Conservation (phyloP, 2,888 invertebrate species). For the Trachelus troglodyta region DNA sequence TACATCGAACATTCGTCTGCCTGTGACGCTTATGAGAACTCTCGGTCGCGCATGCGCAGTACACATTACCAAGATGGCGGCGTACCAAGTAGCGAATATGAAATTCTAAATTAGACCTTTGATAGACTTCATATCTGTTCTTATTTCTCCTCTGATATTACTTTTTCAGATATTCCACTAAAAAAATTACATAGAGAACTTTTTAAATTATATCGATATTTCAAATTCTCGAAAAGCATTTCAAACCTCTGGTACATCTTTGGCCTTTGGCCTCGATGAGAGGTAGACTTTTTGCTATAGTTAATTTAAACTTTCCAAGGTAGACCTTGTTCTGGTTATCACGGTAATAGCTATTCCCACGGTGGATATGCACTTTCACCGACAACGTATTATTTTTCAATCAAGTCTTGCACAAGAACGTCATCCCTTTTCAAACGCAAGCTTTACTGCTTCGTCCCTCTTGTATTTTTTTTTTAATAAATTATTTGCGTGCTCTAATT, state of each 20-base stretch:
- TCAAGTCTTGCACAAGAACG: neutral
- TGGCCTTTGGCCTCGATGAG: neutral
- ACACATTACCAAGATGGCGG: neutral
- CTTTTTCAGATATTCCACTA: neutral
- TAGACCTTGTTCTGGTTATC: neutral
- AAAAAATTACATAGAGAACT: neutral
- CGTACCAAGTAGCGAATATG: neutral
- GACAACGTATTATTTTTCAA: neutral
- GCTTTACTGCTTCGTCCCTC: neutral
- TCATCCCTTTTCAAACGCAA: neutral
- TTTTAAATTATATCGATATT: neutral
- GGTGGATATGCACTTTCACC: neutral
- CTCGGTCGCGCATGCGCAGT: neutral
- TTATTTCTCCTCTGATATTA: neutral
- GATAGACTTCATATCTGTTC: neutral
- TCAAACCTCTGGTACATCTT: neutral
- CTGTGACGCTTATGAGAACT: neutral
- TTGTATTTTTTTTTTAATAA: neutral
- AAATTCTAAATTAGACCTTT: neutral
- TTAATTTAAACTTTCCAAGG: neutral
- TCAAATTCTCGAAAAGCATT: neutral
- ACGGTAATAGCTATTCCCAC: neutral
- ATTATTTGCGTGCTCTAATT: neutral
- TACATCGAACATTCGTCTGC: neutral
- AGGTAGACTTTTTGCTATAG: neutral